A percentile compares a stretch with the other conserved stretches of the same genome.
Evolutionary conservation across 2,888 invertebrate genomes (phyloP).

Genomic region (Drosophila flavopinicola): DNA sequence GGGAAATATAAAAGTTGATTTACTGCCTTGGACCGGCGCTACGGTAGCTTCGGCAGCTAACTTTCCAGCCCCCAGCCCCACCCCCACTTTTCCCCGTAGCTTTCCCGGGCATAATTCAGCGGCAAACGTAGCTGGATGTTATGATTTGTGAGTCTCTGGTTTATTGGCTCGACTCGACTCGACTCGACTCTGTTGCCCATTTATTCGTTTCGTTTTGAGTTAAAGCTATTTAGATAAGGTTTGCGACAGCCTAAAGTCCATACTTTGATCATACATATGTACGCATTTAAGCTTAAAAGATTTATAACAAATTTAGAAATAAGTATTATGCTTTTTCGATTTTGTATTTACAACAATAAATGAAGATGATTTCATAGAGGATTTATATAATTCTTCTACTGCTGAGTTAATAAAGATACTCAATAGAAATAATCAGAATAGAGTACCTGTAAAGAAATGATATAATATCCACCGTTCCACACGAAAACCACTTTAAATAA

Average conservation of each 20-base stretch:
- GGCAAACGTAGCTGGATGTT: slow-evolving; percentile 67
- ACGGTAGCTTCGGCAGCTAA: slow-evolving; percentile 44
- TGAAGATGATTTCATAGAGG: no score
- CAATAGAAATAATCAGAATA: no score
- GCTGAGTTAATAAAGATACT: no score
- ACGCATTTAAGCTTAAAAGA: not conserved
- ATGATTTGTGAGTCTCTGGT: slow-evolving; percentile 75
- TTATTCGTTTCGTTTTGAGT: slow-evolving; percentile 39
- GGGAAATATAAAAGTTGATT: slow-evolving; percentile 84
- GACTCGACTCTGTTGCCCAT: slow-evolving; percentile 20
- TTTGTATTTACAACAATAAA: no score
- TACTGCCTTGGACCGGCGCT: slow-evolving; percentile 74
- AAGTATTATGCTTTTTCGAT: no score
- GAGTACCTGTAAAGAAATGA: no score
- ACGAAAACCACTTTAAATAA: no score
- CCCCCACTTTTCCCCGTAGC: slow-evolving; percentile 3
- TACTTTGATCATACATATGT: not conserved
- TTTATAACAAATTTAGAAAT: no score
- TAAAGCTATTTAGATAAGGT: slow-evolving; percentile 43
- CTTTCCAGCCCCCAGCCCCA: slow-evolving; percentile 10
- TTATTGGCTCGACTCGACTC: slow-evolving; percentile 41
- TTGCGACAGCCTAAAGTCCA: slow-evolving; percentile 18
- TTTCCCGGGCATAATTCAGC: slow-evolving; percentile 69
- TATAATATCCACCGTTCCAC: no score
- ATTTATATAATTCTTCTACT: no score